These are phyloP conservation scores for Leptogaster cylindrica DNA, from an alignment of 2,888 invertebrate genomes.

Conservation along the genomic window DNA sequence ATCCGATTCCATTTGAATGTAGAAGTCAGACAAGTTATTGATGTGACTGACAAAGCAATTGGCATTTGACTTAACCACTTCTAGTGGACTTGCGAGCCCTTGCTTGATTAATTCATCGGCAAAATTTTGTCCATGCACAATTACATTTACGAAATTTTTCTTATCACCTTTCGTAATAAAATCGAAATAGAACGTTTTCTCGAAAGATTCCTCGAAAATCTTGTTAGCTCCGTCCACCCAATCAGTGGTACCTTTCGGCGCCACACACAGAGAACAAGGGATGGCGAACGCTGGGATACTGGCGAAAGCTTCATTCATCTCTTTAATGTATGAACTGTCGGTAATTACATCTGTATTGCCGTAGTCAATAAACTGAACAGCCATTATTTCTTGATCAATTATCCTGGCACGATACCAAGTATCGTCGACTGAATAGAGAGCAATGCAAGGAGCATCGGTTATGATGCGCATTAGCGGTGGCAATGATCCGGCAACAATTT, in stretches of 20 bases:
- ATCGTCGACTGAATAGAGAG: conserved; percentile 82
- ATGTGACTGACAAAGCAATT: conserved; percentile 78
- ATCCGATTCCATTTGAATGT: conserved; percentile 77
- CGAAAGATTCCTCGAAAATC: conserved; percentile 64
- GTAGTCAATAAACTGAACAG: conserved; percentile 78
- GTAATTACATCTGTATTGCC: conserved; percentile 79
- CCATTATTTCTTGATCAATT: conserved; percentile 79
- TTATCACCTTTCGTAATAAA: conserved; percentile 56
- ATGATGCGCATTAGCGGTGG: conserved; percentile 66
- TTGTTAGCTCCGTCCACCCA: conserved; percentile 72
- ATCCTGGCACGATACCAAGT: conserved; percentile 93
- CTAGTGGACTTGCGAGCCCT: conserved; percentile 66
- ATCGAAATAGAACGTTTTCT: conserved; percentile 57
- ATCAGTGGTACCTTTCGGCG: conserved; percentile 68
- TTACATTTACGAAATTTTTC: conserved; percentile 68
- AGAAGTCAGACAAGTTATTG: conserved; percentile 77
- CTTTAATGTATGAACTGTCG: conserved; percentile 69
- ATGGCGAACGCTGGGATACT: conserved; percentile 66
- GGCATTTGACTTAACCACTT: conserved; percentile 65
- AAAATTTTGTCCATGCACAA: conserved; percentile 67
- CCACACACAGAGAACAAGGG: conserved; percentile 72
- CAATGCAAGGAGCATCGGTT: conserved; percentile 72
- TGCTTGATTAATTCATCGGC: conserved; percentile 68
- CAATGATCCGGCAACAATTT: conserved; percentile 65
- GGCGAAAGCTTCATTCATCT: conserved; percentile 68